These are phyloP conservation scores for Amblyopsis hoosieri DNA, from an alignment of 2,797 vertebrate species.

Conservation along the genomic window DNA sequence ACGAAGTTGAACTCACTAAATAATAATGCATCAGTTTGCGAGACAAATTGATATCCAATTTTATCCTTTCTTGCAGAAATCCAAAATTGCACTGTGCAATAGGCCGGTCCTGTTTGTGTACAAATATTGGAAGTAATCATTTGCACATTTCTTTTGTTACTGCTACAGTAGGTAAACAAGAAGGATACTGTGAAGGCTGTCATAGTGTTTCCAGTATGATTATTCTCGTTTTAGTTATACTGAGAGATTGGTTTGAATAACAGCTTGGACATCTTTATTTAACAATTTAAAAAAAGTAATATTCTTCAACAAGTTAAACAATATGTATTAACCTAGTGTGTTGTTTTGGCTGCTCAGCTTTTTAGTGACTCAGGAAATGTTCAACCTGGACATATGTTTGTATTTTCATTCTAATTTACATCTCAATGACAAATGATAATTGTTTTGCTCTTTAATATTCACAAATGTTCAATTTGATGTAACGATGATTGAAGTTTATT, in stretches of 20 bases:
- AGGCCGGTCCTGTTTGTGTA: neutral
- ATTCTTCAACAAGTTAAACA: neutral
- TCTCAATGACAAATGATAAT: constrained; percentile 6
- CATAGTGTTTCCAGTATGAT: no score
- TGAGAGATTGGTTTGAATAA: neutral
- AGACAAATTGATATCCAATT: constrained; percentile 17
- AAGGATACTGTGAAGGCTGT: constrained; percentile 15
- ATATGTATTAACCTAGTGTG: no score
- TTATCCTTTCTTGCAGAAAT: constrained; percentile 2
- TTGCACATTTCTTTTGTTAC: constrained; percentile 7
- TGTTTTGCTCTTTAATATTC: neutral
- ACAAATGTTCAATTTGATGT: neutral
- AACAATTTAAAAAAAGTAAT: no score
- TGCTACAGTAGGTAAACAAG: constrained; percentile 26
- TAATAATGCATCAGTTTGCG: neutral
- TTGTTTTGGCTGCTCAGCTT: no score
- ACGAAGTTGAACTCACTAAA: no score
- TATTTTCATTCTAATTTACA: no score
- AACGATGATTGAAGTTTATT: constrained; percentile 5
- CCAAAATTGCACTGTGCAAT: neutral
- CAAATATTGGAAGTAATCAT: neutral
- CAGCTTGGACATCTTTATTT: no score
- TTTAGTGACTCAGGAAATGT: neutral
- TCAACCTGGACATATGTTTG: neutral
- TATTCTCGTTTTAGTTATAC: neutral